Evolutionary conservation across 2,888 invertebrate species (phyloP).

Genomic region (Meiosimyza decipiens): DNA sequence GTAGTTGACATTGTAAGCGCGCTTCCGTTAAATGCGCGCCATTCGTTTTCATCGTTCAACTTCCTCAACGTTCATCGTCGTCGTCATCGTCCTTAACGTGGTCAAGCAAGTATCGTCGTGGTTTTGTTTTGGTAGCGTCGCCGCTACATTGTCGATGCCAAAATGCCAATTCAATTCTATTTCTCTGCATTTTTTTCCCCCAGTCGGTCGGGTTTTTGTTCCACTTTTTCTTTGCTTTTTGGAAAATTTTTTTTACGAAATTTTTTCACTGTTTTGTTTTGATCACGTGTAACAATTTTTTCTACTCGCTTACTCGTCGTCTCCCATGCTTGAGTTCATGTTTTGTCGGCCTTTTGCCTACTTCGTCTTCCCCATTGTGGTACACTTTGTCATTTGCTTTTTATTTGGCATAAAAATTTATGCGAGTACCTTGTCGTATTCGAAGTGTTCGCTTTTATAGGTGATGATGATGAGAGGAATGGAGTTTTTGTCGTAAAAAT

Average conservation of each 20-base stretch:
- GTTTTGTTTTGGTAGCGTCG: constrained; percentile 46
- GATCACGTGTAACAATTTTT: constrained; percentile 31
- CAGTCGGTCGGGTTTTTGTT: constrained; percentile 15
- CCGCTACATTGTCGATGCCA: constrained; percentile 11
- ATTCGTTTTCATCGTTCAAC: constrained; percentile 34
- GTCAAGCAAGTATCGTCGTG: constrained; percentile 40
- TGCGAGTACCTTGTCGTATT: not conserved
- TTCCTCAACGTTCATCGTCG: constrained; percentile 6
- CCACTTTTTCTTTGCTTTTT: constrained; percentile 19
- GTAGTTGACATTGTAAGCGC: constrained; percentile 23
- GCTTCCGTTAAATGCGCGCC: constrained; percentile 28
- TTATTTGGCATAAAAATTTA: not conserved
- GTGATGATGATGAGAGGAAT: not conserved
- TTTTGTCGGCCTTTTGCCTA: not conserved
- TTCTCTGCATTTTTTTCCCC: not conserved
- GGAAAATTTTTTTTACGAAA: not conserved
- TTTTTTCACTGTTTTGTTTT: constrained; percentile 27
- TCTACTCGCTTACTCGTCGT: not conserved
- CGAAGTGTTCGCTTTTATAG: not conserved
- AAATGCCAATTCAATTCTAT: constrained; percentile 14
- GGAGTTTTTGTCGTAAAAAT: constrained; percentile 10
- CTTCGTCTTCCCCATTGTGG: not conserved
- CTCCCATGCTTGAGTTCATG: not conserved
- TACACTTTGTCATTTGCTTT: constrained; percentile 11
- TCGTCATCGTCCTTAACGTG: constrained; percentile 1